Conservation (phyloP, 2,888 invertebrate species). For the Xiphydria camelus region DNA sequence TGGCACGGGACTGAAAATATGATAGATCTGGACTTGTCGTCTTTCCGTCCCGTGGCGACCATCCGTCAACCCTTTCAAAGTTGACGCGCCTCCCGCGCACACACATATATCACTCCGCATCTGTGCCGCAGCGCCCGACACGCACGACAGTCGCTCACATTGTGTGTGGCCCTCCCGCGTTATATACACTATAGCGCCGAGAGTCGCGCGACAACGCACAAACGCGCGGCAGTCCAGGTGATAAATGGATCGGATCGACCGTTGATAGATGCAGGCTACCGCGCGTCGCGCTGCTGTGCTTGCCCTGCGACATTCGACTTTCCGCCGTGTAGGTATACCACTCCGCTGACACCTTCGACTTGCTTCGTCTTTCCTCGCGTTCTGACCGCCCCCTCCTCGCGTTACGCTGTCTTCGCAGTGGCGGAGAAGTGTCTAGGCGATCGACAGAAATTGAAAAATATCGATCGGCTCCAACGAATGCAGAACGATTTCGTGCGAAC, state of each 20-base stretch:
- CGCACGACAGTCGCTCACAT: slow-evolving; percentile 18
- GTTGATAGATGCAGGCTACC: slow-evolving; percentile 31
- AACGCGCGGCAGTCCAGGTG: slow-evolving; percentile 27
- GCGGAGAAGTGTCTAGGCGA: too few species aligned
- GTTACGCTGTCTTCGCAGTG: too few species aligned
- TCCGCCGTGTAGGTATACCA: too few species aligned
- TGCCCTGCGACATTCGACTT: too few species aligned
- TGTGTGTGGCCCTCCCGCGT: slow-evolving; percentile 29
- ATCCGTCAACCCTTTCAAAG: slow-evolving; percentile 53
- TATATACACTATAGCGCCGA: slow-evolving; percentile 27
- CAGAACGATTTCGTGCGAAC: too few species aligned
- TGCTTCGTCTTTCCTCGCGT: too few species aligned
- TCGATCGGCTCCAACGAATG: too few species aligned
- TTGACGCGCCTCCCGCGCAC: slow-evolving; percentile 39
- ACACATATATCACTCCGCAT: slow-evolving; percentile 20
- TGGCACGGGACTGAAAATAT: slow-evolving; percentile 38
- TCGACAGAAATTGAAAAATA: too few species aligned
- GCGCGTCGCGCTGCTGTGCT: slow-evolving; percentile 15
- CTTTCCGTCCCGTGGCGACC: slow-evolving; percentile 53
- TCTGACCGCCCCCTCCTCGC: too few species aligned
- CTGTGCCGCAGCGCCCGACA: not conserved
- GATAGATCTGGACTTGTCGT: slow-evolving; percentile 50
- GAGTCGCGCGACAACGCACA: slow-evolving; percentile 28
- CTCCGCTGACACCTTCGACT: too few species aligned
- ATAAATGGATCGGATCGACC: slow-evolving; percentile 41